These are phyloP conservation scores for Paracentrotus lividus DNA, from an alignment of 53 echinoderm and acorn worm genomes.

Conservation along the genomic window DNA sequence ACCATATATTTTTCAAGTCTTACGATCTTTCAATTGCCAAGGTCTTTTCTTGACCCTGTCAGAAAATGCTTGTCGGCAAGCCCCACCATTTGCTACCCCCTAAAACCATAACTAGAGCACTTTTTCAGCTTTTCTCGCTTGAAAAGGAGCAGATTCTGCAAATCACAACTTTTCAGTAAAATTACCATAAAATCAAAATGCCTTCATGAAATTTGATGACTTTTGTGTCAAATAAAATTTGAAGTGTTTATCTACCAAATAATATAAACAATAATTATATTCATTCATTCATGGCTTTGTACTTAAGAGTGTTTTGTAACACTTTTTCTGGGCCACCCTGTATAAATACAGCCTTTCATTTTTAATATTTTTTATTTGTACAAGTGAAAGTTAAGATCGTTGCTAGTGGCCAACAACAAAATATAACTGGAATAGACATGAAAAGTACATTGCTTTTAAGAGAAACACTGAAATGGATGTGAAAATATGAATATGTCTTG, in stretches of 20 bases:
- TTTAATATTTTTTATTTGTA: constrained; percentile 15
- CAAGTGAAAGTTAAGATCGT: constrained; percentile 16
- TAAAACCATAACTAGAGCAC: constrained; percentile 16
- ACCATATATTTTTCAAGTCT: constrained; percentile 16
- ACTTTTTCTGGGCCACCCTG: constrained; percentile 17
- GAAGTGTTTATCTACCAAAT: constrained; percentile 16
- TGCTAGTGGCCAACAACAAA: not conserved
- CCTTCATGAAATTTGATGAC: constrained; percentile 16
- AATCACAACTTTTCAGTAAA: not conserved
- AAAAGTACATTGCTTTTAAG: constrained; percentile 16
- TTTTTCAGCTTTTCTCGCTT: constrained; percentile 16
- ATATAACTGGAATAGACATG: constrained; percentile 16
- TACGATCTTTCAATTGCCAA: constrained; percentile 16
- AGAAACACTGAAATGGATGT: constrained; percentile 16
- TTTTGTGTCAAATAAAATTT: constrained; percentile 15
- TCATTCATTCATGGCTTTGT: constrained; percentile 16
- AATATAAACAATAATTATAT: constrained; percentile 15
- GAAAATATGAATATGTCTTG: constrained; percentile 16
- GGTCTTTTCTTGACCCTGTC: not conserved
- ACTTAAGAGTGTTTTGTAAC: constrained; percentile 16
- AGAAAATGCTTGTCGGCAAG: constrained; percentile 17
- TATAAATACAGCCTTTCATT: constrained; percentile 9
- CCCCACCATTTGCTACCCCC: constrained; percentile 18
- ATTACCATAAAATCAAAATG: constrained; percentile 15
- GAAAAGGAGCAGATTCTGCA: constrained; percentile 17